Percentiles rank a stretch among this genome's conserved stretches.
Conservation (phyloP, 2,888 invertebrate species). For the Leuctra nigra region DNA sequence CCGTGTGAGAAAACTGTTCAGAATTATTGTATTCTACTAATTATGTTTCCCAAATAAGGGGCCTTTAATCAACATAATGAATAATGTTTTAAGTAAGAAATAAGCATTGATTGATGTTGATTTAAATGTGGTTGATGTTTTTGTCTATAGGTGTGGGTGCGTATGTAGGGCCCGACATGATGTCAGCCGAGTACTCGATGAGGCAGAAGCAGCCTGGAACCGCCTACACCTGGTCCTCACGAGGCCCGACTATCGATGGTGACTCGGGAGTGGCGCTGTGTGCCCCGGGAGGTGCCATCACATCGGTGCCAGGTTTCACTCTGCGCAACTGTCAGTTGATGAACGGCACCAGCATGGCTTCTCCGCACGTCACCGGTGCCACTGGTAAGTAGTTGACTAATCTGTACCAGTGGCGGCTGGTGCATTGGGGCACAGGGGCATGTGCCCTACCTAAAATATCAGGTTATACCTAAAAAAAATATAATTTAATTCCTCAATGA, state of each 20-base stretch:
- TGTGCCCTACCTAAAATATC: no score
- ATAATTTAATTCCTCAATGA: no score
- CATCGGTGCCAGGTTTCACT: slow-evolving; percentile 88
- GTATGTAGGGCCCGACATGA: slow-evolving; percentile 96
- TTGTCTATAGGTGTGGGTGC: slow-evolving; percentile 73
- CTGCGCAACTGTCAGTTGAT: slow-evolving; percentile 80
- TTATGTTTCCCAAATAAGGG: no score
- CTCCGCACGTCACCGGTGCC: slow-evolving; percentile 92
- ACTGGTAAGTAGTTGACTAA: slow-evolving; percentile 64
- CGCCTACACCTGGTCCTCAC: slow-evolving; percentile 88
- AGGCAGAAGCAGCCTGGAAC: slow-evolving; percentile 74
- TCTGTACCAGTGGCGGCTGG: no score
- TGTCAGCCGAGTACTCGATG: slow-evolving; percentile 91
- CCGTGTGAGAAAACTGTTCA: no score
- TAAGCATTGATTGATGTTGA: no score
- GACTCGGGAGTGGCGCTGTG: slow-evolving; percentile 81
- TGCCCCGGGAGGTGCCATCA: slow-evolving; percentile 92
- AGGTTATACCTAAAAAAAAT: no score
- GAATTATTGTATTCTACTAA: no score
- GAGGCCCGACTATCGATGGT: slow-evolving; percentile 84
- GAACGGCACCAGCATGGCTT: slow-evolving; percentile 98
- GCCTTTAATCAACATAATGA: no score
- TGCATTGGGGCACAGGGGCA: no score
- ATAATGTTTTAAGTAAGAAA: no score
- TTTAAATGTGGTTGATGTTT: not conserved